Evolutionary conservation across 2,113 vertebrate species (phyloP).

Genomic region (human (Homo sapiens)): GRCh38 chr7:77547501-77548000

Average conservation of each 20-base stretch:
- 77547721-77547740: background rate
- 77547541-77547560: background rate
- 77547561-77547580: background rate
- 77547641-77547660: background rate
- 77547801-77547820: background rate
- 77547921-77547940: background rate
- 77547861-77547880: background rate
- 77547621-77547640: background rate
- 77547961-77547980: background rate
- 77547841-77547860: background rate
- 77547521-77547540: background rate
- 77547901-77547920: background rate
- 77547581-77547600: background rate
- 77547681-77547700: background rate
- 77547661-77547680: background rate
- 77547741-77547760: background rate
- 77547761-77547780: conserved; percentile 3
- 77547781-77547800: background rate
- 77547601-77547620: background rate
- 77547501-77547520: conserved; percentile 7
- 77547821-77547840: background rate
- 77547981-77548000: background rate
- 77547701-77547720: background rate
- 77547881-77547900: background rate
- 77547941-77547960: background rate